Evolutionary conservation across 2,888 invertebrate species (phyloP), one percentile per base, ranked within the genome.

Genomic region (Tholera decimalis): DNA sequence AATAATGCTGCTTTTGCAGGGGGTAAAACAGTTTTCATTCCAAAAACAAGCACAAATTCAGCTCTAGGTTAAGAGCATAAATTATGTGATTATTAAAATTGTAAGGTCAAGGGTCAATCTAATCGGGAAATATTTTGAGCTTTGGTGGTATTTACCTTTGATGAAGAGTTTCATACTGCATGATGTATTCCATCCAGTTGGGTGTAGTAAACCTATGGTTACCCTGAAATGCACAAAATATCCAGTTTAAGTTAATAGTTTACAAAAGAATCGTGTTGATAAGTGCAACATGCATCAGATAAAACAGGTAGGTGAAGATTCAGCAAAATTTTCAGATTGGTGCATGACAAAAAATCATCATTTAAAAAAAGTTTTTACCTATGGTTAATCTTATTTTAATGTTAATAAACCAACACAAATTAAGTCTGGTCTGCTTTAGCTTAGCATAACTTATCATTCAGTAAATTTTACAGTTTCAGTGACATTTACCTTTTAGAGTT

Each of bases 121-220:
- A 47, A 20, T 35, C 67, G 20, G 33, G 30, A 26, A 54, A 22
- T 24, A n/a, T 3, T 22, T 30, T 20, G 26, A 13, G 6, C 3
- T 9, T 46, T 30, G 0, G 0, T 18, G 9, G 64, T 57, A 61
- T 43, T 77, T 63, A 75, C 75, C 75, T 78, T 46, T 53, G n/a
- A 0, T 0, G 9, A 13, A 9, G 3, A 20, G 1, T 4, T 18
- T 11, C 13, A n/a, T 24, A 18, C 26, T 99, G 99, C 95, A 99
- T 99, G 94, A 99, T 99, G 75, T 98, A 98, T 90, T 98, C 98
- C 76, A 99, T 98, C 99, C 99, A 99, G 96, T 99, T 99, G 88
- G 98, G 97, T 93, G 99, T 98, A 18, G 99, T 97, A 93, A 99
- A 99, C 79, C 98, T 97, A 77, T 99, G 98, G 90, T 99, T 98